Evolutionary conservation across 2,113 vertebrate genomes (phyloP).

Genomic region (Myocastor coypus): DNA sequence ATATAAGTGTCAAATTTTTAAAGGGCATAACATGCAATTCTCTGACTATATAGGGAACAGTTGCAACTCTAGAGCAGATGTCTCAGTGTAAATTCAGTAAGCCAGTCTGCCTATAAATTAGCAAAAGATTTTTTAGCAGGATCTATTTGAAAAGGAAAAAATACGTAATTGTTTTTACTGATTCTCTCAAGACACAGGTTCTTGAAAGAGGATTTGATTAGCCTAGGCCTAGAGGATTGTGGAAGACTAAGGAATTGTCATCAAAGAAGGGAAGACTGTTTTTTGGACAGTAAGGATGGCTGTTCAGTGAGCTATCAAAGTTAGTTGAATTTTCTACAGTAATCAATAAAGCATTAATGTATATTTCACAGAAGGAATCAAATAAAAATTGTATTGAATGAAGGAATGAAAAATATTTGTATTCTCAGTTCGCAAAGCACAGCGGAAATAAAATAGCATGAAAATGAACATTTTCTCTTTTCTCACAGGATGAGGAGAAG

Average conservation of each 20-base stretch:
- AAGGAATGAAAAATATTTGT: background rate
- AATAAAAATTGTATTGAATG: slow-evolving; percentile 55
- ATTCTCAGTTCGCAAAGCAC: slow-evolving; percentile 52
- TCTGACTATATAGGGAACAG: background rate
- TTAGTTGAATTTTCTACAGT: background rate
- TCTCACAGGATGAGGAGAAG: background rate
- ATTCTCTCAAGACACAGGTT: background rate
- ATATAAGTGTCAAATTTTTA: slow-evolving; percentile 8
- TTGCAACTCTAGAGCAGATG: background rate
- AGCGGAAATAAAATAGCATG: background rate
- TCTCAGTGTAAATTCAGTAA: background rate
- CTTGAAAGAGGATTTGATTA: slow-evolving; percentile 33
- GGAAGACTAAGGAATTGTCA: background rate
- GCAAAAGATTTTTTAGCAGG: slow-evolving; percentile 35
- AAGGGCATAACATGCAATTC: slow-evolving; percentile 20
- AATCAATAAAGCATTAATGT: background rate
- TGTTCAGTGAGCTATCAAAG: background rate
- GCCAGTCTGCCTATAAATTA: slow-evolving; percentile 8
- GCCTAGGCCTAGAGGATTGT: background rate
- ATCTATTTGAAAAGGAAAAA: slow-evolving; percentile 51
- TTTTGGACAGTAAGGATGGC: background rate
- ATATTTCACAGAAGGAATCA: background rate
- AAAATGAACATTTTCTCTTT: slow-evolving; percentile 44
- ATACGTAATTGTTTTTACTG: background rate
- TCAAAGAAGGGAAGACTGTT: background rate